Percentiles rank a stretch among this genome's conserved stretches.
phyloP scores from a whole-genome alignment of 2,797 vertebrate genomes.

The Betta splendens region DNA sequence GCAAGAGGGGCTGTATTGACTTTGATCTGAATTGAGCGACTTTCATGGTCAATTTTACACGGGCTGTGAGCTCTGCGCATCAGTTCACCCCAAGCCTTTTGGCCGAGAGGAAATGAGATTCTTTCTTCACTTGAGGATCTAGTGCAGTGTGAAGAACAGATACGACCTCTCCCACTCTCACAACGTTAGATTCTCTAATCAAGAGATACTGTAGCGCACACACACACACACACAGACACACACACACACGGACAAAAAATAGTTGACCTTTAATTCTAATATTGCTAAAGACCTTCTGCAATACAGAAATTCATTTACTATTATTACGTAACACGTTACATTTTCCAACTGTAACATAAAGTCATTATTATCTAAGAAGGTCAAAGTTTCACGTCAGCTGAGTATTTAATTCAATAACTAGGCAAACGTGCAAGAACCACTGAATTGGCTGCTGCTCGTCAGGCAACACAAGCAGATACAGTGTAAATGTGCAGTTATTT shows the following conservation, averaged over 20 bases:
- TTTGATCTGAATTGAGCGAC: constrained; percentile 78
- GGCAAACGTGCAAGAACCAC: too few species aligned
- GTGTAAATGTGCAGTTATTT: too few species aligned
- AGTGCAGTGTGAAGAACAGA: constrained; percentile 56
- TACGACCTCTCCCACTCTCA: constrained; percentile 24
- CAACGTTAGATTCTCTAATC: constrained; percentile 29
- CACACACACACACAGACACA: not conserved
- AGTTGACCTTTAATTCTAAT: constrained; percentile 23
- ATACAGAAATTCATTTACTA: not conserved
- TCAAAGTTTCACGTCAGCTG: not conserved
- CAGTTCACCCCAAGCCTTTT: constrained; percentile 67
- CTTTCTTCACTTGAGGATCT: constrained; percentile 61
- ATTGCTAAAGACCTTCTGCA: constrained; percentile 13
- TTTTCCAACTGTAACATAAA: not conserved
- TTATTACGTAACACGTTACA: not conserved
- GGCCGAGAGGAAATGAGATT: constrained; percentile 67
- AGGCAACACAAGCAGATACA: too few species aligned
- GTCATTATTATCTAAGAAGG: constrained; percentile 7
- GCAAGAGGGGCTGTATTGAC: constrained; percentile 67
- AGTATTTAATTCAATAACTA: constrained; percentile 1
- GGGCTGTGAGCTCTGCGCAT: constrained; percentile 55
- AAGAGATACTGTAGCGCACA: too few species aligned
- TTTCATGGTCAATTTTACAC: constrained; percentile 79
- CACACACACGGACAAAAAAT: constrained; percentile 2
- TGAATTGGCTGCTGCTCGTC: too few species aligned